Base-by-base conservation (phyloP, 2,113 vertebrate genomes). In the Podarcis muralis region DNA sequence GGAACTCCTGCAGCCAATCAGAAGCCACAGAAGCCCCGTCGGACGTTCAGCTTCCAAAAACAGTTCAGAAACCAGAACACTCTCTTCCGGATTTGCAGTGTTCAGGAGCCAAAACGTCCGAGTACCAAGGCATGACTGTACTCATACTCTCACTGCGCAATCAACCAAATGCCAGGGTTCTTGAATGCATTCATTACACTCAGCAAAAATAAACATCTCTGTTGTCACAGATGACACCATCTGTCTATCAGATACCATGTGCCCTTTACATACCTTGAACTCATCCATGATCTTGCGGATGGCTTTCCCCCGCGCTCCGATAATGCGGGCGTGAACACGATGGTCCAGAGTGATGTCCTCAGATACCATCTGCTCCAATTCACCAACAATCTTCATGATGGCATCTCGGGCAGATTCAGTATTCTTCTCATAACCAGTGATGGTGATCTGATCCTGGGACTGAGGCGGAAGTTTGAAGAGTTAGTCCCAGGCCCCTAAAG, bases 261-360 rank as follows among this genome's bases (percentile, higher is more conserved):
- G 69, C 35, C 12, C 3, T 9, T 0, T 0, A 0, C 96, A 95
- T 92, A 99, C 99, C 97, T 99, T 99, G 96, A 99, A 99, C 85
- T 99, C 99, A 53, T 99, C 99, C 99, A 99, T 99, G 96, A 99
- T 98, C 93, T 98, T 99, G 87, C 98, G 98, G 95, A 99, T 99
- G 93, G 98, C 98, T 95, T 99, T 99, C 81, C 99, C 99, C 0
- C 98, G 98, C 6, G 98, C 98, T 0, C 99, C 99, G 0, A 99
- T 99, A 90, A 99, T 99, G 89, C 99, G 98, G 2, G 99, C 98
- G 0, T 99, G 99, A 37, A 99, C 98, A 1, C 98, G 98, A 95
- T 98, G 98, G 96, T 99, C 98, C 93, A 99, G 96, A 0, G 97
- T 98, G 89, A 99, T 98, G 11, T 99, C 98, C 96, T 99, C 98